Evolutionary conservation across 2,113 vertebrate species (phyloP).

Genomic region (Rousettus leschenaultii): DNA sequence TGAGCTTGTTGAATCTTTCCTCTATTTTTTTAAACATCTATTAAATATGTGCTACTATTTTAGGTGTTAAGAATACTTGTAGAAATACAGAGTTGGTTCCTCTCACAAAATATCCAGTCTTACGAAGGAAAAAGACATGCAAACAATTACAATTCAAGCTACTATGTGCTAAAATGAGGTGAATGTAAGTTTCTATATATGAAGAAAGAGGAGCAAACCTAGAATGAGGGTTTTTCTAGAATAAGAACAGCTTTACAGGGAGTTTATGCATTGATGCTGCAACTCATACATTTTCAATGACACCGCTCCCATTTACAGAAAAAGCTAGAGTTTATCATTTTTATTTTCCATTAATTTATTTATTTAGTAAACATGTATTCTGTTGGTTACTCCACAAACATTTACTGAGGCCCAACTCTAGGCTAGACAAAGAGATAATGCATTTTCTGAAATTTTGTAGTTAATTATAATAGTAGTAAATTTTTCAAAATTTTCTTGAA

Average conservation of each 20-base stretch:
- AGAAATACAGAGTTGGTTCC: not conserved
- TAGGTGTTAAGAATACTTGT: not conserved
- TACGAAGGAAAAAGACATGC: not conserved
- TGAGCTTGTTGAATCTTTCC: not conserved
- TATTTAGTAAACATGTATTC: not conserved
- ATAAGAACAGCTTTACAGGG: not conserved
- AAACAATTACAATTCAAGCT: not conserved
- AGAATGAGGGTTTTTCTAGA: not conserved
- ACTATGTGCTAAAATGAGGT: not conserved
- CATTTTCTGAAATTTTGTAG: not conserved
- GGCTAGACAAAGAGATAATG: not conserved
- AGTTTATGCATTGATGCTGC: not conserved
- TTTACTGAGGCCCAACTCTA: not conserved
- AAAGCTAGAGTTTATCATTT: not conserved
- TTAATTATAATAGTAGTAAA: not conserved
- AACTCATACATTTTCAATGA: not conserved
- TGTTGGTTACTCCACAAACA: not conserved
- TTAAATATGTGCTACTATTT: not conserved
- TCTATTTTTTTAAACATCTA: not conserved
- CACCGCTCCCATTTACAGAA: not conserved
- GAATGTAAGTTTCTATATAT: not conserved
- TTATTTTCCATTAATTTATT: not conserved
- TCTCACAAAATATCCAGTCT: not conserved
- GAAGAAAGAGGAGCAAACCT: not conserved
- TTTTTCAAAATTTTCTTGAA: not conserved